Percentiles rank a stretch among this genome's conserved stretches.
phyloP scores from a whole-genome alignment of 2,113 vertebrate species.

The Acinonyx jubatus region DNA sequence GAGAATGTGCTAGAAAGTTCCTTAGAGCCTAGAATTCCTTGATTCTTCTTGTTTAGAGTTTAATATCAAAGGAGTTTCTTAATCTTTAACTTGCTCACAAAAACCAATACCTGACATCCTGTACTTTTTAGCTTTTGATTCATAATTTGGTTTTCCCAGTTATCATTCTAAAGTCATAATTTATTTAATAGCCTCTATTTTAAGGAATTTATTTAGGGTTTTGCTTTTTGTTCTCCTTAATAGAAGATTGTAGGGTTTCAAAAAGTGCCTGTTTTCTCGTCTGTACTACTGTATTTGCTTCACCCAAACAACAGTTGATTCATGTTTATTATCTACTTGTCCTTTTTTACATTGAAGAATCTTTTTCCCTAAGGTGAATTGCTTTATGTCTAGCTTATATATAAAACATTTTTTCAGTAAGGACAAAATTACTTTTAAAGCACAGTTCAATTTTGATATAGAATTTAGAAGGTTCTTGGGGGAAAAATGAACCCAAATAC shows the following conservation, averaged over 20 bases:
- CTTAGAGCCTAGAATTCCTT: background rate
- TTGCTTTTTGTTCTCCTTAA: background rate
- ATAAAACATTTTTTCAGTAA: background rate
- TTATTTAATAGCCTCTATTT: slow-evolving; percentile 3
- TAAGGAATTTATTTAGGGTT: background rate
- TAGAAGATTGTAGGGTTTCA: background rate
- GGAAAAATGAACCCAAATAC: background rate
- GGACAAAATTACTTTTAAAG: slow-evolving; percentile 27
- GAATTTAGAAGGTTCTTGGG: slow-evolving; percentile 28
- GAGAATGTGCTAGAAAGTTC: background rate
- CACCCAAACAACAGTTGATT: background rate
- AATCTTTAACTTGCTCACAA: background rate
- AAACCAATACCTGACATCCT: background rate
- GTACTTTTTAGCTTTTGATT: background rate
- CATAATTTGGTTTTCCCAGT: slow-evolving; percentile 21
- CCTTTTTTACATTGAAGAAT: background rate
- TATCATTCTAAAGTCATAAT: background rate
- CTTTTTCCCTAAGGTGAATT: background rate
- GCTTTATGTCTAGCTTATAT: background rate
- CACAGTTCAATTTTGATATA: background rate
- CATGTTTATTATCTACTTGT: background rate
- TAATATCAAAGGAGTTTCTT: background rate
- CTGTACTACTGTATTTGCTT: background rate
- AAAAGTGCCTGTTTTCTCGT: background rate
- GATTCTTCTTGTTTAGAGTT: background rate